Evolutionary conservation across 2,888 invertebrate species (phyloP).

Genomic region (Heliconius hortense): DNA sequence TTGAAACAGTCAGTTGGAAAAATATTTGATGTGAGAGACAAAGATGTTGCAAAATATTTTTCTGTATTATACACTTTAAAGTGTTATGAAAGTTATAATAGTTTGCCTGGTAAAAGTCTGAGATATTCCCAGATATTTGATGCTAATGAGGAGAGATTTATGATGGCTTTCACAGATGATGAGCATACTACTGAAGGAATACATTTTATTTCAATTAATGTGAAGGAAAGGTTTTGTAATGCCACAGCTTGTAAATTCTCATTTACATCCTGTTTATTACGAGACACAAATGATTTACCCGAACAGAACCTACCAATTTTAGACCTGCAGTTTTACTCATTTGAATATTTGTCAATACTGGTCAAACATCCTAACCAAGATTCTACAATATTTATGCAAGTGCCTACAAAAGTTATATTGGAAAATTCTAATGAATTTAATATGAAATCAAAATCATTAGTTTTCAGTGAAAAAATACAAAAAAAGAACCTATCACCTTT

Average conservation of each 20-base stretch:
- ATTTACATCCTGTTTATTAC: constrained; percentile 72
- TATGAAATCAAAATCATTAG: constrained; percentile 65
- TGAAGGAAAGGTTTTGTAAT: constrained; percentile 65
- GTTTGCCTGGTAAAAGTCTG: constrained; percentile 56
- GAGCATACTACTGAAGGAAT: constrained; percentile 67
- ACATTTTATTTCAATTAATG: constrained; percentile 76
- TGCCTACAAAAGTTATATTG: constrained; percentile 73
- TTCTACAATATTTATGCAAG: constrained; percentile 73
- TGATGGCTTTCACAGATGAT: constrained; percentile 76
- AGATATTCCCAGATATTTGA: constrained; percentile 78
- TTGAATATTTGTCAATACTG: constrained; percentile 87
- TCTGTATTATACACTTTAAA: constrained; percentile 78
- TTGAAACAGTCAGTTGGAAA: constrained; percentile 85
- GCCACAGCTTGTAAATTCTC: constrained; percentile 79
- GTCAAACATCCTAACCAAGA: constrained; percentile 79
- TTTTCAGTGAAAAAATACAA: constrained; percentile 71
- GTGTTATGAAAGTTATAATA: constrained; percentile 65
- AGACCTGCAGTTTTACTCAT: constrained; percentile 90
- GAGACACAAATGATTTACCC: constrained; percentile 53
- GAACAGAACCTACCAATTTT: constrained; percentile 67
- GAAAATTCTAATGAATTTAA: constrained; percentile 69
- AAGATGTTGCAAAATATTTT: constrained; percentile 84
- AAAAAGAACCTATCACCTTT: constrained; percentile 80
- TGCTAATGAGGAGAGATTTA: constrained; percentile 69
- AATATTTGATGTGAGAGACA: constrained; percentile 86